A percentile compares a stretch with the other conserved stretches of the same genome.
Conservation (phyloP, 2,113 vertebrate species). For the Gobius niger region DNA sequence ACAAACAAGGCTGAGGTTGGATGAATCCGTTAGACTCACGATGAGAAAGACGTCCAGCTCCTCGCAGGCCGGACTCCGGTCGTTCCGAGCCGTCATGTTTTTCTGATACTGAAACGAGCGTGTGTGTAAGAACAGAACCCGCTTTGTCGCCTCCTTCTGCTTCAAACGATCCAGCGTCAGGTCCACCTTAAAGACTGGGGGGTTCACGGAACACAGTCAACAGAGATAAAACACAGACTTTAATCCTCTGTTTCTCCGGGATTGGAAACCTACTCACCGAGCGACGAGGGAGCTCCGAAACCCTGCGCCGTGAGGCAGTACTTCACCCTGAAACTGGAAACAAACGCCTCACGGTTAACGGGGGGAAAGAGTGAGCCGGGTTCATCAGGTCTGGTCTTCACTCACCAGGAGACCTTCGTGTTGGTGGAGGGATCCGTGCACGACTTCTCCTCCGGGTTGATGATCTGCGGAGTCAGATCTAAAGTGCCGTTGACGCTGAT, state of each 20-base stretch:
- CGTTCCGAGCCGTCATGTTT: conserved; percentile 84
- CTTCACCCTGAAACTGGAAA: conserved; percentile 87
- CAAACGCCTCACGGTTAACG: too few species aligned
- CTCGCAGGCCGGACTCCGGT: conserved; percentile 80
- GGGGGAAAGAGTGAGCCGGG: too few species aligned
- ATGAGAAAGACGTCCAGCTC: conserved; percentile 87
- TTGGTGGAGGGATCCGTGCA: conserved; percentile 74
- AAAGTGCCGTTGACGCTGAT: conserved; percentile 89
- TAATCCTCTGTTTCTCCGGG: too few species aligned
- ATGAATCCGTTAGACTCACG: conserved; percentile 79
- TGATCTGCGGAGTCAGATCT: conserved; percentile 89
- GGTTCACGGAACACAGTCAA: not conserved
- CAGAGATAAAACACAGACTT: not conserved
- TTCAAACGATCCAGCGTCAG: conserved; percentile 93
- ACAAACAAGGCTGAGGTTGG: too few species aligned
- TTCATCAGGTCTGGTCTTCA: not conserved
- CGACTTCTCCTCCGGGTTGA: conserved; percentile 89
- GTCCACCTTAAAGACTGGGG: conserved; percentile 87
- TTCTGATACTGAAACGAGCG: conserved; percentile 81
- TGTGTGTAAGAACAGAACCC: conserved; percentile 87
- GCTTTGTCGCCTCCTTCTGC: conserved; percentile 91
- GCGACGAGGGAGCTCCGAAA: conserved; percentile 76
- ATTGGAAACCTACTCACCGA: conserved; percentile 79
- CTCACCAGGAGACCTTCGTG: conserved; percentile 89
- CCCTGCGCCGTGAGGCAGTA: conserved; percentile 92